These are phyloP conservation scores for Diprion similis DNA, from an alignment of 1,140 invertebrate genomes.

Conservation along the genomic window DNA sequence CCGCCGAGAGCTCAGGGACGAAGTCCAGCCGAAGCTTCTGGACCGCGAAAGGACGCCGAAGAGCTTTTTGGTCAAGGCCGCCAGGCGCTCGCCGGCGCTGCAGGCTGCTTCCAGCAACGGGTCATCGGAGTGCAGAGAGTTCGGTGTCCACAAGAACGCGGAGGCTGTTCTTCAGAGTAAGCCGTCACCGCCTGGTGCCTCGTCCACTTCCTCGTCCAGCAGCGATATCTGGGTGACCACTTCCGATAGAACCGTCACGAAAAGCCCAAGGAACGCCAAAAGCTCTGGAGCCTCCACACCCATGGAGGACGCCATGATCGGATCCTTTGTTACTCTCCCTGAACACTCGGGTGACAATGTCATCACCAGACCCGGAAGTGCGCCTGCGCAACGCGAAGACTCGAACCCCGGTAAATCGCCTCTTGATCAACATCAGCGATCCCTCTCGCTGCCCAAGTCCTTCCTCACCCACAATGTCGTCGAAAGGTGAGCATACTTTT, in stretches of 20 bases:
- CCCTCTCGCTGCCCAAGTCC: slow-evolving; percentile 70
- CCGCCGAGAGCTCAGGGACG: slow-evolving; percentile 23
- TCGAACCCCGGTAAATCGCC: slow-evolving; percentile 41
- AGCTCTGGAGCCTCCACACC: slow-evolving; percentile 64
- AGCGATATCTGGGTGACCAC: slow-evolving; percentile 66
- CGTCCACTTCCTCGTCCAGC: slow-evolving; percentile 62
- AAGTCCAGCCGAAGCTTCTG: neutral
- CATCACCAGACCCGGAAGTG: slow-evolving; percentile 63
- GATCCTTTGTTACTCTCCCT: slow-evolving; percentile 48
- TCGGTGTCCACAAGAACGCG: slow-evolving; percentile 33
- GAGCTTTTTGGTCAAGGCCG: slow-evolving; percentile 39
- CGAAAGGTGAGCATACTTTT: slow-evolving; percentile 44
- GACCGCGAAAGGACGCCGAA: slow-evolving; percentile 42
- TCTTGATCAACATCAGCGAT: slow-evolving; percentile 64
- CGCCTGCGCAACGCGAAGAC: slow-evolving; percentile 57
- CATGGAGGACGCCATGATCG: slow-evolving; percentile 54
- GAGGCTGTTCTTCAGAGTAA: slow-evolving; percentile 56
- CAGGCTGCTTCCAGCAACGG: slow-evolving; percentile 45
- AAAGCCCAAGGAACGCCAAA: slow-evolving; percentile 59
- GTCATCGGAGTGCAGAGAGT: slow-evolving; percentile 31
- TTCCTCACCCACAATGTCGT: slow-evolving; percentile 62
- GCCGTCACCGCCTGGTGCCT: slow-evolving; percentile 49
- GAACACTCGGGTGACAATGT: slow-evolving; percentile 52
- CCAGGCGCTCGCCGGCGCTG: slow-evolving; percentile 40
- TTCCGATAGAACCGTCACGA: slow-evolving; percentile 60